Conservation (phyloP, 2,888 invertebrate genomes). For the Schizotus pectinicornis region DNA sequence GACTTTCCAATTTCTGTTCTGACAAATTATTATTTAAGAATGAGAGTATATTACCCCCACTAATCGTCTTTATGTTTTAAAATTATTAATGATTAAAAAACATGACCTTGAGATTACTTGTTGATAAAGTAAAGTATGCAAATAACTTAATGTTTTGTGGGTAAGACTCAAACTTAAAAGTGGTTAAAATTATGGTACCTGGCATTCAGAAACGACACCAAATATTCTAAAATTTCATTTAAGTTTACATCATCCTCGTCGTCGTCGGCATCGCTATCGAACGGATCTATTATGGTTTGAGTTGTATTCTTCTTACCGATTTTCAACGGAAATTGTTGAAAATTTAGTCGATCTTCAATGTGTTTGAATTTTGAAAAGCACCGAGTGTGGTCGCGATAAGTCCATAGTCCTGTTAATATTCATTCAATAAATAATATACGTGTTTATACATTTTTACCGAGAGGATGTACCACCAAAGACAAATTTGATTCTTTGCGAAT, state of each 20-base stretch:
- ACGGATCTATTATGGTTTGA: slow-evolving; percentile 7
- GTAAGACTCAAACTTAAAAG: too few relatives aligned
- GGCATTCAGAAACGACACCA: slow-evolving; percentile 34
- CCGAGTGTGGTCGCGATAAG: slow-evolving; percentile 20
- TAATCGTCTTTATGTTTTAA: too few relatives aligned
- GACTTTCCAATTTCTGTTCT: too few relatives aligned
- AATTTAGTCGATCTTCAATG: slow-evolving; percentile 35
- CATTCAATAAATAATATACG: not conserved
- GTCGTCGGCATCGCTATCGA: slow-evolving; percentile 34
- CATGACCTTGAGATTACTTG: too few relatives aligned
- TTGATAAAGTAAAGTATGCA: too few relatives aligned
- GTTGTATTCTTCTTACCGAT: slow-evolving; percentile 34
- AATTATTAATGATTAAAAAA: too few relatives aligned
- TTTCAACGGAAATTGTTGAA: slow-evolving; percentile 35
- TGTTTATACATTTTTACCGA: slow-evolving; percentile 33
- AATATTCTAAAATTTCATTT: slow-evolving; percentile 32
- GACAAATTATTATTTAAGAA: too few relatives aligned
- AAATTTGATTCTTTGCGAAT: slow-evolving; percentile 35
- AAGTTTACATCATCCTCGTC: slow-evolving; percentile 35
- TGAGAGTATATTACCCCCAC: too few relatives aligned
- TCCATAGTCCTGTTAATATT: slow-evolving; percentile 35
- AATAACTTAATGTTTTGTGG: too few relatives aligned
- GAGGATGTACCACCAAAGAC: slow-evolving; percentile 33
- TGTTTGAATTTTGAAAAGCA: slow-evolving; percentile 29
- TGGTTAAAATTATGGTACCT: slow-evolving; percentile 28